phyloP scores from a whole-genome alignment of 1,140 invertebrate genomes.

The Cherax destructor region DNA sequence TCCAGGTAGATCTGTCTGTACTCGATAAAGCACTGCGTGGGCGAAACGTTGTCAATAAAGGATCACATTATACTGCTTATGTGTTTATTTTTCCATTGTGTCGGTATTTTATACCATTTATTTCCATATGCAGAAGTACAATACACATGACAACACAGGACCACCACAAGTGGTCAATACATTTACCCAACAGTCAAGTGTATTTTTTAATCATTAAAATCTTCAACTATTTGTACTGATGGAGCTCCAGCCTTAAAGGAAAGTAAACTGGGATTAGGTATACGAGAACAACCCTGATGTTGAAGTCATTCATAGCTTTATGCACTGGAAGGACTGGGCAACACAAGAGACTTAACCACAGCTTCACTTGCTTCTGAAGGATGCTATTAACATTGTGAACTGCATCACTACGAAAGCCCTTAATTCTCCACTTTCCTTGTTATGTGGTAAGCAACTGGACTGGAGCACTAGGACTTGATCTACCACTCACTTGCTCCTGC shows the following conservation, averaged over 20 bases:
- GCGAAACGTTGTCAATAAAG: no score
- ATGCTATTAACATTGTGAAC: slow-evolving; percentile 40
- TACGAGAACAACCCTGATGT: slow-evolving; percentile 36
- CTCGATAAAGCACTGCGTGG: no score
- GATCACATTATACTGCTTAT: no score
- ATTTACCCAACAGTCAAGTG: no score
- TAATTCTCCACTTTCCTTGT: slow-evolving; percentile 35
- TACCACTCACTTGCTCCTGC: slow-evolving; percentile 13
- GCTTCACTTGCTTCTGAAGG: slow-evolving; percentile 32
- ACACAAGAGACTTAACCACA: slow-evolving; percentile 18
- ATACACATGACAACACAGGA: slow-evolving; percentile 21
- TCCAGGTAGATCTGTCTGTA: no score
- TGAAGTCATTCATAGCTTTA: slow-evolving; percentile 14
- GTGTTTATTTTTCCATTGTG: no score
- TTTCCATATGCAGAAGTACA: slow-evolving; percentile 29
- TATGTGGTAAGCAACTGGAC: slow-evolving; percentile 54
- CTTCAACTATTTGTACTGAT: slow-evolving; percentile 32
- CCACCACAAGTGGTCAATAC: not conserved
- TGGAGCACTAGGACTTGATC: slow-evolving; percentile 16
- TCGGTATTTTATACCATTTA: no score
- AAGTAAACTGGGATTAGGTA: not conserved
- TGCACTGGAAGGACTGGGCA: slow-evolving; percentile 25
- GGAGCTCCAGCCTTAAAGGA: slow-evolving; percentile 19
- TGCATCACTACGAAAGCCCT: slow-evolving; percentile 4
- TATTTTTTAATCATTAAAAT: not conserved